Percentiles rank a stretch among this genome's conserved stretches.
phyloP scores from a whole-genome alignment of 2,888 invertebrate species.

The Sinopyrophorus schimmeli region DNA sequence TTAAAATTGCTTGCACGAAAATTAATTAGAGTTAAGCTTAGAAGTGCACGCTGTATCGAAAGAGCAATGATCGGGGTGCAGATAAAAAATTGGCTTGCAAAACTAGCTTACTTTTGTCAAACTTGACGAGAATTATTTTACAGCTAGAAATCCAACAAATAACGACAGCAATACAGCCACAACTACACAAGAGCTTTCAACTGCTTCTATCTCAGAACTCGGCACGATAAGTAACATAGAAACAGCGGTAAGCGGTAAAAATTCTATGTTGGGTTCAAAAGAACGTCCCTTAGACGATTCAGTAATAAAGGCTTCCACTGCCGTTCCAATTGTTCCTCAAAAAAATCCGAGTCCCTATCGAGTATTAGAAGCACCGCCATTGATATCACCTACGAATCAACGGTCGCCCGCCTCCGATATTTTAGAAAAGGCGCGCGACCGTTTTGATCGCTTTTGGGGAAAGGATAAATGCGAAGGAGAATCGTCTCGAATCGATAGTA shows the following conservation, averaged over 20 bases:
- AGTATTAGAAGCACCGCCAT: slow-evolving; percentile 31
- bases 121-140: slow-evolving; percentile 37
- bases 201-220: slow-evolving; percentile 32
- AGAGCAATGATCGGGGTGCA: too few species aligned
- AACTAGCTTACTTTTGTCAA: not conserved
- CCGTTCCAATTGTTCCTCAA: slow-evolving; percentile 46
- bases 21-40: slow-evolving; percentile 29
- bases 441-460: slow-evolving; percentile 86
- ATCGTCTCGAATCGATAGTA: slow-evolving; percentile 24
- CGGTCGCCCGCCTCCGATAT: slow-evolving; percentile 71
- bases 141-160: slow-evolving; percentile 38
- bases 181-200: slow-evolving; percentile 30
- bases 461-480: too few species aligned
- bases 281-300: slow-evolving; percentile 62
- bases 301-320: slow-evolving; percentile 53
- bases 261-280: slow-evolving; percentile 57
- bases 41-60: slow-evolving; percentile 24
- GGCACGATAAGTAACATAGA: slow-evolving; percentile 25
- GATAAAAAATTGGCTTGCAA: too few species aligned
- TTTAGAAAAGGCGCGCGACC: slow-evolving; percentile 77
- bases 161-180: slow-evolving; percentile 35
- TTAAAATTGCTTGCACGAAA: slow-evolving; percentile 42
- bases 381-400: slow-evolving; percentile 45
- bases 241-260: slow-evolving; percentile 40
- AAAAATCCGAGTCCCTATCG: slow-evolving; percentile 27